Evolutionary conservation across 92 coral and sea anemone genomes (phyloP).

Genomic region (Montipora capitata): DNA sequence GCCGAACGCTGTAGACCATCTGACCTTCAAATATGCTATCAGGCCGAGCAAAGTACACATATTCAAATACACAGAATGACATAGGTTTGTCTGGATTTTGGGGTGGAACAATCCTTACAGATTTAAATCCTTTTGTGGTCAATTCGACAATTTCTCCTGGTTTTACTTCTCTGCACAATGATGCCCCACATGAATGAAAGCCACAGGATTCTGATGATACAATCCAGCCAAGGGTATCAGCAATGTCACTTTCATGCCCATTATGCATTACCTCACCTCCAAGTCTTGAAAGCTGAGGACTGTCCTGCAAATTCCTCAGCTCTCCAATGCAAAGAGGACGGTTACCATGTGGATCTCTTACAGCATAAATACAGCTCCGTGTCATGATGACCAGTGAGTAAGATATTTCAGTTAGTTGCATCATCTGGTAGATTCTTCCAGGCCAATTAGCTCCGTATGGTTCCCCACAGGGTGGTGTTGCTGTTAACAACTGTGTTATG

Average conservation of each 20-base stretch:
- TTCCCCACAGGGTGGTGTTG: conserved; percentile 96
- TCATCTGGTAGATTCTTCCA: conserved; percentile 88
- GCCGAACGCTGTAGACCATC: conserved; percentile 94
- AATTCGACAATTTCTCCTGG: conserved; percentile 96
- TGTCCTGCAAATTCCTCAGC: conserved; percentile 72
- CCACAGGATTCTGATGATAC: conserved; percentile 96
- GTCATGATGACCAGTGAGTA: conserved; percentile 97
- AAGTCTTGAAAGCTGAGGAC: conserved; percentile 55
- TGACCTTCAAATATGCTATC: conserved; percentile 98
- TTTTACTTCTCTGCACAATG: conserved; percentile 82
- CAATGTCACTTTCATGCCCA: conserved; percentile 50
- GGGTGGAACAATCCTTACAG: conserved; percentile 78
- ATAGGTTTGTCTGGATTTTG: conserved; percentile 70
- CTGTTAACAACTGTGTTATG: conserved; percentile 93
- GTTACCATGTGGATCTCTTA: conserved; percentile 97
- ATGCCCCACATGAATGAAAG: conserved; percentile 97
- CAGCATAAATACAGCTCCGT: conserved; percentile 89
- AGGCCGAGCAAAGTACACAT: conserved; percentile 97
- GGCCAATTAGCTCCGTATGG: conserved; percentile 98
- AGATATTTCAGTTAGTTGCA: conserved; percentile 86
- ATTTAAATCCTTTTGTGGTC: conserved; percentile 86
- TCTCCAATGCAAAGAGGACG: conserved; percentile 96
- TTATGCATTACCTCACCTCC: conserved; percentile 44
- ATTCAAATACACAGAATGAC: conserved; percentile 97
- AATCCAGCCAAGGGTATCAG: conserved; percentile 90